phyloP scores from a whole-genome alignment of 2,888 invertebrate genomes.

The Cataglyphis rosenhaueri region DNA sequence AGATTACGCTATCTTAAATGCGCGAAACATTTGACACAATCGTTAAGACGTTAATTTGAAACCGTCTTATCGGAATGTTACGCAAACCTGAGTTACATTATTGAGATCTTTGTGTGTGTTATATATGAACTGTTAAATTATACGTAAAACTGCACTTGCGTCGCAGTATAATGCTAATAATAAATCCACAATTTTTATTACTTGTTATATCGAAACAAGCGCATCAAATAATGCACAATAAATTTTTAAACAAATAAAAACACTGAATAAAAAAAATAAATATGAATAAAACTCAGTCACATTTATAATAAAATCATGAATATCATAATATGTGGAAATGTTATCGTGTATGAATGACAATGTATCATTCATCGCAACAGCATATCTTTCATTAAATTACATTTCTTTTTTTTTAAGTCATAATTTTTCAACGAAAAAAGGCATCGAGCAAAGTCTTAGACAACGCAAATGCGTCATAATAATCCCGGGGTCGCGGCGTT shows the following conservation, averaged over 20 bases:
- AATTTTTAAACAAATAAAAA: neutral
- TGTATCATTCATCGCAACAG: neutral
- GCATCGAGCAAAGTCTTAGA: neutral
- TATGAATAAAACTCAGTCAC: neutral
- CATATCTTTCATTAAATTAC: neutral
- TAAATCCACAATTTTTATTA: neutral
- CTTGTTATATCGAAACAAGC: neutral
- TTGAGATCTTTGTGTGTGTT: neutral
- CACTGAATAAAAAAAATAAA: neutral
- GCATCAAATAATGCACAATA: neutral
- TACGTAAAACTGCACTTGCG: neutral
- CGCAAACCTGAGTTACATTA: neutral
- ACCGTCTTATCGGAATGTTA: conserved; percentile 26
- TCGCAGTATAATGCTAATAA: neutral
- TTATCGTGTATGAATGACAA: neutral
- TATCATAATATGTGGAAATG: neutral
- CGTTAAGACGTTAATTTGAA: conserved; percentile 36
- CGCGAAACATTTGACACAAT: neutral
- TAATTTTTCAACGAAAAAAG: neutral
- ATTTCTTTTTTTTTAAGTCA: neutral
- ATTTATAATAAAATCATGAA: neutral
- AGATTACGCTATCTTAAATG: neutral
- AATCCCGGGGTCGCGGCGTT: neutral
- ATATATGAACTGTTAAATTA: neutral
- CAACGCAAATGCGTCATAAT: neutral